phyloP scores from a whole-genome alignment of 2,888 invertebrate genomes.

The Drosophila histrio region DNA sequence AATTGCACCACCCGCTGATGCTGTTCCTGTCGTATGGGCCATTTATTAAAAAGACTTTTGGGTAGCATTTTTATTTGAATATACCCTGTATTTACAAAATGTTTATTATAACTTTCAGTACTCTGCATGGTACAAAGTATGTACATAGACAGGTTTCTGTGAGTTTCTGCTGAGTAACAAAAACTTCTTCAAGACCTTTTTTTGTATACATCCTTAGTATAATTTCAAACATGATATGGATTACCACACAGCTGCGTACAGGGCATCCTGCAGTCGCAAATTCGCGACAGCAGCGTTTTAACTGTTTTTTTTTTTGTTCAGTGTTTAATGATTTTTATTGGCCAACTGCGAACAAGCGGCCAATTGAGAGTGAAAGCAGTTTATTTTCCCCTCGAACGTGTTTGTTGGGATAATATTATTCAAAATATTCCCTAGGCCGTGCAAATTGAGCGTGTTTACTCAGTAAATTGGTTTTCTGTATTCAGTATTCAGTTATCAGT shows the following conservation, averaged over 20 bases:
- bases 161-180: no score
- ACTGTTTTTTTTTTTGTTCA: conserved; percentile 5
- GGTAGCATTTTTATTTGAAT: background rate
- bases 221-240: no score
- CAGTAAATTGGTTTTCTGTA: conserved; percentile 33
- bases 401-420: conserved; percentile 40
- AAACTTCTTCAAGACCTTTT: no score
- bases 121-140: no score
- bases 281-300: background rate
- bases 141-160: no score
- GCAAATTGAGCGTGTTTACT: conserved; percentile 42
- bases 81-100: background rate
- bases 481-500: conserved; percentile 9
- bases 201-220: no score
- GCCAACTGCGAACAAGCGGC: conserved; percentile 14
- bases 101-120: no score
- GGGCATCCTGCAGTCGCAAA: background rate
- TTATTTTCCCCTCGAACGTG: background rate
- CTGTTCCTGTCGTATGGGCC: conserved; percentile 9
- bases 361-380: conserved; percentile 12
- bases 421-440: conserved; percentile 20
- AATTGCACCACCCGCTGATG: conserved; percentile 35
- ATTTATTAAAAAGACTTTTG: conserved; percentile 45
- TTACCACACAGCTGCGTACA: background rate
- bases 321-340: conserved; percentile 33